A percentile compares a stretch with the other conserved stretches of the same genome.
Conservation (phyloP, 2,888 invertebrate genomes). For the Alentia gelatinosa region DNA sequence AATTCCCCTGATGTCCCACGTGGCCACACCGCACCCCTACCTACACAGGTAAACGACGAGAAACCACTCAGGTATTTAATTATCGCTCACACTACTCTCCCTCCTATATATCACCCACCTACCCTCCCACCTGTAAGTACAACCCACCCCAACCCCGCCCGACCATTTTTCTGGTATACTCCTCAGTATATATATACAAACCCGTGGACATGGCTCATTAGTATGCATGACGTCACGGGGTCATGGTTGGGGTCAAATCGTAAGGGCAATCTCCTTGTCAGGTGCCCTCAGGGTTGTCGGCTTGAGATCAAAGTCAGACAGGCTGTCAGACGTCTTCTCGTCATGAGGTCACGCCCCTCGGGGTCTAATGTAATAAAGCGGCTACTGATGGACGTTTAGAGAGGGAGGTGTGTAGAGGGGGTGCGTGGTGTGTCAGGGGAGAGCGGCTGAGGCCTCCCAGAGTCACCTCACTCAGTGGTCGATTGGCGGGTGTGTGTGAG, state of each 20-base stretch:
- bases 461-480: background rate
- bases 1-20: background rate
- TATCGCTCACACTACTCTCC: conserved; percentile 37
- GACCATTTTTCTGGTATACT: background rate
- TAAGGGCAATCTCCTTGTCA: conserved; percentile 40
- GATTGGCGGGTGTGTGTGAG: too few relatives aligned
- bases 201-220: conserved; percentile 13
- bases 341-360: conserved; percentile 27
- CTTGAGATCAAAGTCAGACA: background rate
- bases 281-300: conserved; percentile 30
- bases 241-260: conserved; percentile 8
- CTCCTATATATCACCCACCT: too few relatives aligned
- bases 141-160: background rate
- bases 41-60: background rate
- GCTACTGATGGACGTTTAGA: background rate
- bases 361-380: conserved; percentile 44
- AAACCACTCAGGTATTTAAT: conserved; percentile 28
- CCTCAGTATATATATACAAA: background rate
- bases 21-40: background rate
- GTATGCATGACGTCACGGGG: conserved; percentile 53
- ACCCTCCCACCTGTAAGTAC: background rate
- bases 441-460: background rate
- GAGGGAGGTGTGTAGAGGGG: background rate
- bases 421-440: background rate
- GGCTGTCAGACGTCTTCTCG: conserved; percentile 3